phyloP scores from a whole-genome alignment of 2,797 vertebrate genomes.

The Dryobates pubescens region DNA sequence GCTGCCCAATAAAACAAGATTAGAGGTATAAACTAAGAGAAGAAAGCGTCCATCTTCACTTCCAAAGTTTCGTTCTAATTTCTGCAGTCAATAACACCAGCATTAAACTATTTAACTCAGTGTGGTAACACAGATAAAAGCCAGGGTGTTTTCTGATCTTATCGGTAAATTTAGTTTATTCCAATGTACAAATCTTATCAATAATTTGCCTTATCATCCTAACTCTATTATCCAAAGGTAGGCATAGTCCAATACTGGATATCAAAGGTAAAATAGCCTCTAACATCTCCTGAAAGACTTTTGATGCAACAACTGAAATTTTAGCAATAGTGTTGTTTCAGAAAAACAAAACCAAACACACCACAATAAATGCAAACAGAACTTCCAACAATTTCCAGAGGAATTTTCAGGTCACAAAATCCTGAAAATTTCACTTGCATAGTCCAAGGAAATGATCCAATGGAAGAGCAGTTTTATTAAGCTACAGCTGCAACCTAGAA shows the following conservation, averaged over 20 bases:
- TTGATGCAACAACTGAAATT: neutral
- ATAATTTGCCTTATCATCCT: neutral
- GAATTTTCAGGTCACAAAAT: neutral
- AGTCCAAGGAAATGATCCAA: neutral
- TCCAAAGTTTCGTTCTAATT: neutral
- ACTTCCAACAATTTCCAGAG: neutral
- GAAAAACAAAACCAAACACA: neutral
- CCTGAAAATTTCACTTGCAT: neutral
- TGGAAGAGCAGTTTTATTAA: neutral
- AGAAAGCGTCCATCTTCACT: neutral
- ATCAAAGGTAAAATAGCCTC: neutral
- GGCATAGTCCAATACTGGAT: neutral
- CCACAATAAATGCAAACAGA: neutral
- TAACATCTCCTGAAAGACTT: neutral
- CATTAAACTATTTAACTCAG: neutral
- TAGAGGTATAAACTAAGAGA: neutral
- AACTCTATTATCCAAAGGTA: neutral
- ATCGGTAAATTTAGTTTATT: neutral
- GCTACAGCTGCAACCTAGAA: neutral
- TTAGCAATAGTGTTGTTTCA: neutral
- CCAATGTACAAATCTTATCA: neutral
- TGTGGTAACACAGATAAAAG: neutral
- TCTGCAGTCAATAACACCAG: neutral
- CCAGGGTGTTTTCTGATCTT: fast-evolving
- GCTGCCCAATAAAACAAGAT: neutral